Evolutionary conservation across 2,797 vertebrate genomes (phyloP).

Genomic region (Lepilemur septentrionalis): DNA sequence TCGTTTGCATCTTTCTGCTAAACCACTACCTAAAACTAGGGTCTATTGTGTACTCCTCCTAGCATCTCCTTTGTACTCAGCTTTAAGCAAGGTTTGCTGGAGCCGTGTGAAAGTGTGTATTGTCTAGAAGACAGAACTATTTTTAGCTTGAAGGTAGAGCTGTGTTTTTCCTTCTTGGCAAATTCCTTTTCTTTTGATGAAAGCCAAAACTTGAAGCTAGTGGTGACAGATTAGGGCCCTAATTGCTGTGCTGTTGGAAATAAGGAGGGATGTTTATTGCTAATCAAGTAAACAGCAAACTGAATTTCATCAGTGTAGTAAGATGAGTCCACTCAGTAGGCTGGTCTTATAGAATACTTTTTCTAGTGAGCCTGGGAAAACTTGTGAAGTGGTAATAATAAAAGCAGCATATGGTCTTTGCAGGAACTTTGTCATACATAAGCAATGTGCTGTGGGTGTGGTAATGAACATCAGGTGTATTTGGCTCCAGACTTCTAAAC

Average conservation of each 20-base stretch:
- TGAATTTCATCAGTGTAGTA: constrained; percentile 24
- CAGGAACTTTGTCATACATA: constrained; percentile 57
- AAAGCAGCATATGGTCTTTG: constrained; percentile 67
- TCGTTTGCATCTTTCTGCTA: constrained; percentile 44
- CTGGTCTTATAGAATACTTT: constrained; percentile 32
- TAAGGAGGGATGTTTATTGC: constrained; percentile 53
- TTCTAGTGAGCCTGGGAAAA: constrained; percentile 69
- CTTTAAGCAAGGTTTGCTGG: not conserved
- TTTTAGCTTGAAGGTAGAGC: constrained; percentile 66
- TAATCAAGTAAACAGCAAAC: constrained; percentile 56
- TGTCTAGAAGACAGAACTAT: constrained; percentile 56
- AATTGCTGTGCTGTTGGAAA: constrained; percentile 64
- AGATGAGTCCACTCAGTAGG: constrained; percentile 43
- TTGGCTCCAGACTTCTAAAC: constrained; percentile 56
- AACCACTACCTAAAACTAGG: not conserved
- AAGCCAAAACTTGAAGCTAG: constrained; percentile 58
- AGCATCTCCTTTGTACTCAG: not conserved
- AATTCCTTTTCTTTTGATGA: constrained; percentile 70
- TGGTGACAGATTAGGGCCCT: constrained; percentile 66
- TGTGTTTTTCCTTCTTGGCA: constrained; percentile 60
- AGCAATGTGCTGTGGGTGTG: constrained; percentile 62
- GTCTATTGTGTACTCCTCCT: not conserved
- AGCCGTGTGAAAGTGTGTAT: not conserved
- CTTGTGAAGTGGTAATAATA: constrained; percentile 54
- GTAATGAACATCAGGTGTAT: constrained; percentile 78